A percentile compares a stretch with the other conserved stretches of the same genome.
Conservation (phyloP, 2,797 vertebrate species). For the Trichosurus vulpecula region DNA sequence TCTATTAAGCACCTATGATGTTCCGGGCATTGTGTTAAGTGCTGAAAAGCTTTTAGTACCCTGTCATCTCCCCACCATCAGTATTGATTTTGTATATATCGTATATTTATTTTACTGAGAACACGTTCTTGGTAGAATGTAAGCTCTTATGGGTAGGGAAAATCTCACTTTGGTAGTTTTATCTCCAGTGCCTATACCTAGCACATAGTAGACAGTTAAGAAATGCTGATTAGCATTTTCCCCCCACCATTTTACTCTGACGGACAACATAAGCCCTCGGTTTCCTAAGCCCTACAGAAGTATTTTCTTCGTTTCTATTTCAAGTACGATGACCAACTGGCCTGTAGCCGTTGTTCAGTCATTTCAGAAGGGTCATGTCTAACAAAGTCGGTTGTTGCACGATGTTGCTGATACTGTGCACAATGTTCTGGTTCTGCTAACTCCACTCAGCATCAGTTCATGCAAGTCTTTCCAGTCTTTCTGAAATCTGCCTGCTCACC, state of each 20-base stretch:
- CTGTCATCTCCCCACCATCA: not conserved
- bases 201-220: not conserved
- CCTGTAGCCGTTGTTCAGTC: no score
- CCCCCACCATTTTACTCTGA: not conserved
- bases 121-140: not conserved
- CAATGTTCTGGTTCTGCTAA: no score
- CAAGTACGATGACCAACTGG: not conserved
- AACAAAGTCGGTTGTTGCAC: no score
- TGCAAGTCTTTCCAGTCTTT: no score
- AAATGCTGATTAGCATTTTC: not conserved
- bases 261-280: not conserved
- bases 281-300: not conserved
- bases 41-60: not conserved
- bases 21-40: not conserved
- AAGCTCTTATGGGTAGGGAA: not conserved
- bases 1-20: not conserved
- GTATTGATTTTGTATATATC: not conserved
- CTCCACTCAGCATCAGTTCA: no score
- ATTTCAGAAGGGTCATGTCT: no score
- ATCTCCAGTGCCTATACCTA: no score
- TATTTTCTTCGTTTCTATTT: not conserved
- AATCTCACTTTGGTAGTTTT: not conserved
- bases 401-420: no score
- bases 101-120: not conserved
- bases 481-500: no score